Evolutionary conservation across 2,888 invertebrate genomes (phyloP).

Genomic region (Tetropium fuscum): DNA sequence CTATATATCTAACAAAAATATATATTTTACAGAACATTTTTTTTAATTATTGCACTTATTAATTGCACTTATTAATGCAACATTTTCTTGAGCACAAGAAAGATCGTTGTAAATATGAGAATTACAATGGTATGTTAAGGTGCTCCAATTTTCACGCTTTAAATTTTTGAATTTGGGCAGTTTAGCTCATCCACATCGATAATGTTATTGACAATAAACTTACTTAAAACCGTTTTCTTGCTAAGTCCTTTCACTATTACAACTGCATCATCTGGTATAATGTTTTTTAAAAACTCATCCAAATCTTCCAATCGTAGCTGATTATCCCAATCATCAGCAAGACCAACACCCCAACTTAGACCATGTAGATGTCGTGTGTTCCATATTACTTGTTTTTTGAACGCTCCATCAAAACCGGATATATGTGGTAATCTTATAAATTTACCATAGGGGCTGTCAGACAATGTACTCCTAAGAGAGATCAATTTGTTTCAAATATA

Average conservation of each 20-base stretch:
- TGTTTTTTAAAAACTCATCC: background rate
- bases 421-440: background rate
- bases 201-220: background rate
- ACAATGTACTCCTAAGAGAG: no score
- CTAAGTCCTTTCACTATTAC: background rate
- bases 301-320: background rate
- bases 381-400: background rate
- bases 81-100: background rate
- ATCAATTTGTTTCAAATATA: no score
- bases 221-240: background rate
- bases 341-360: background rate
- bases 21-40: background rate
- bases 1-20: background rate
- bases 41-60: background rate
- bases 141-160: background rate
- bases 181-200: background rate
- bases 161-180: background rate
- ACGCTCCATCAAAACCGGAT: constrained; percentile 1
- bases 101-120: background rate
- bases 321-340: background rate
- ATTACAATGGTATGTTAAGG: background rate
- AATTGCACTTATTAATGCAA: background rate
- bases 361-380: background rate
- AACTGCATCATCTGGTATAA: background rate
- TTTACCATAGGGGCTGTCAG: no score